Evolutionary conservation across 2,888 invertebrate genomes (phyloP), one percentile per base, ranked within the genome.

Genomic region (Diloba caeruleocephala): DNA sequence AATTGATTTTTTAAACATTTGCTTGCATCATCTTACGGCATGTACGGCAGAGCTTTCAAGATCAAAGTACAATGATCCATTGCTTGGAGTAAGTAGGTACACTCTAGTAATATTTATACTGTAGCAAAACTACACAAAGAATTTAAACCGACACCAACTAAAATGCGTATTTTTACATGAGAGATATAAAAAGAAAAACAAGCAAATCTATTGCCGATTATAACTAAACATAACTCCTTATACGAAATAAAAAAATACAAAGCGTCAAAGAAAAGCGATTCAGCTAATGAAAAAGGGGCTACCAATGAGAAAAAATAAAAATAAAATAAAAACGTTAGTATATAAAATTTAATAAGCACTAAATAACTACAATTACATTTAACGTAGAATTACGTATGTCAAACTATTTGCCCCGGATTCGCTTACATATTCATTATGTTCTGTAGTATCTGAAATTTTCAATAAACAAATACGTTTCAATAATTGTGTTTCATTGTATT

Each of bases 371-470:
- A 60, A 46, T 63, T 62, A 68, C 68, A 67, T 21, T 32, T 62
- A 50, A 60, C 23, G 49, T 41, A 44, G 41, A 26, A 31, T 48
- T 63, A 59, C 41, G 50, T 53, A 67, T 58, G 14, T 33, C 29
- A 41, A 57, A 46, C 32, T 53, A 57, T 65, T 57, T 59, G 43
- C 45, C 73, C 52, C 51, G 34, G 51, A 36, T 61, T 72, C 46
- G 65, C 67, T 60, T 65, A 82, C 79, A 64, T 80, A 81, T 82
- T 82, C 80, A 82, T 78, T 45, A 82, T 69, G 74, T 72, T 74
- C 77, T 79, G 74, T 51, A 82, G 65, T 52, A 82, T 78, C 82
- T 82, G 83, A 79, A 77, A 77, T 60, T 51, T 68, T 70, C 39
- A 74, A 69, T 59, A 69, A 71, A 70, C 54, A 61, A 51, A 33